phyloP scores from a whole-genome alignment of 2,888 invertebrate species.

The Iselma pallidipennis region DNA sequence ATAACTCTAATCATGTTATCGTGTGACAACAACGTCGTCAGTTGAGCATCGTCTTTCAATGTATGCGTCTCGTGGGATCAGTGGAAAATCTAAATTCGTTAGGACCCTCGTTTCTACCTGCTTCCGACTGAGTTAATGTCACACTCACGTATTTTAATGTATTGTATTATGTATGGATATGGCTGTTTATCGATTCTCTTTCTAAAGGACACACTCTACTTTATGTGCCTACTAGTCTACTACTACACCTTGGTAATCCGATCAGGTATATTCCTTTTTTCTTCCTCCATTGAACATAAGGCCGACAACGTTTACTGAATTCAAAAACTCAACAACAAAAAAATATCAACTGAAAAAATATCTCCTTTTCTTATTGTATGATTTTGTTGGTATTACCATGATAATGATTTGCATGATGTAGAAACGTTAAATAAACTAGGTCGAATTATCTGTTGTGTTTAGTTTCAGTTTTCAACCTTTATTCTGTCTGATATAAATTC shows the following conservation, averaged over 20 bases:
- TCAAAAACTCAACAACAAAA: background rate
- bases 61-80: background rate
- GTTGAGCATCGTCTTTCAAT: background rate
- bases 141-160: constrained; percentile 4
- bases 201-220: background rate
- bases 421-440: background rate
- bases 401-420: background rate
- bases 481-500: background rate
- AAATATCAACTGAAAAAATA: background rate
- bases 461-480: background rate
- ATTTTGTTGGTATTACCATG: background rate
- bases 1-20: background rate
- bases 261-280: background rate
- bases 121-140: constrained; percentile 3
- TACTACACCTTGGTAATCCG: background rate
- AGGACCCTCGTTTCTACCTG: background rate
- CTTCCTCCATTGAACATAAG: background rate
- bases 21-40: background rate
- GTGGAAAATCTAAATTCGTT: constrained; percentile 1
- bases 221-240: background rate
- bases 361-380: too few species aligned
- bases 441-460: too few species aligned
- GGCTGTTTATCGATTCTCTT: background rate
- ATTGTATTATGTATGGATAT: background rate
- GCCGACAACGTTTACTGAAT: background rate